These are phyloP conservation scores for Triplophysa tibetana DNA, from an alignment of 2,113 vertebrate species.

Conservation along the genomic window DNA sequence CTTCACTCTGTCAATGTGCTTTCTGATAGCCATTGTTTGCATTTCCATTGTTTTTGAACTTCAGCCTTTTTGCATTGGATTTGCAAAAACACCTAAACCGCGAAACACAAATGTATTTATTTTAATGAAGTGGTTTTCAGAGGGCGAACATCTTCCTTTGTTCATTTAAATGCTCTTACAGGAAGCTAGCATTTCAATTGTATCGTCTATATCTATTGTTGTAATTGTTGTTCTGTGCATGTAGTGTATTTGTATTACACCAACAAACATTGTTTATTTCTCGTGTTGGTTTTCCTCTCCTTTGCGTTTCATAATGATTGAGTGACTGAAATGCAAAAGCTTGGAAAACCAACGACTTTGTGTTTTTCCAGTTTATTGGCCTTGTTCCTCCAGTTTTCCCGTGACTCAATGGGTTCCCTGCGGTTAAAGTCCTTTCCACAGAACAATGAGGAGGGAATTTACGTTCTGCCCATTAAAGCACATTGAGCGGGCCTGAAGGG, in stretches of 20 bases:
- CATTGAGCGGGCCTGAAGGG: conserved; percentile 4
- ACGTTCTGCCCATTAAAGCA: conserved; percentile 23
- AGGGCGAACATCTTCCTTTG: no score
- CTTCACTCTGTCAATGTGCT: no score
- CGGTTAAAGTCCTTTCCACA: background rate
- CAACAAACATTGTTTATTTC: background rate
- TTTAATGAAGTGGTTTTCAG: no score
- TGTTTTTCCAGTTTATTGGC: conserved; percentile 1
- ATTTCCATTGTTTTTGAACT: no score
- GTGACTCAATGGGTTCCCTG: conserved; percentile 22
- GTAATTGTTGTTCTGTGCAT: background rate
- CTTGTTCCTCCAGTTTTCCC: background rate
- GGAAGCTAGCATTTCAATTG: no score
- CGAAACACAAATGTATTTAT: no score
- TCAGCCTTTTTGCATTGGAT: no score
- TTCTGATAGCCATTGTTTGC: background rate
- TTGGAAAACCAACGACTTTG: background rate
- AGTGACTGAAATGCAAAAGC: conserved; percentile 2
- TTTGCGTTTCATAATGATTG: conserved; percentile 1
- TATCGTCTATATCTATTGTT: no score
- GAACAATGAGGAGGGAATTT: conserved; percentile 32
- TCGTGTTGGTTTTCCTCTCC: background rate
- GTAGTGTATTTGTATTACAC: background rate
- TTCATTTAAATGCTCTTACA: no score
- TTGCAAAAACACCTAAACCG: no score